A percentile compares a stretch with the other conserved stretches of the same genome.
Evolutionary conservation across 1,140 invertebrate species (phyloP).

Genomic region (Pogonus chalceus): DNA sequence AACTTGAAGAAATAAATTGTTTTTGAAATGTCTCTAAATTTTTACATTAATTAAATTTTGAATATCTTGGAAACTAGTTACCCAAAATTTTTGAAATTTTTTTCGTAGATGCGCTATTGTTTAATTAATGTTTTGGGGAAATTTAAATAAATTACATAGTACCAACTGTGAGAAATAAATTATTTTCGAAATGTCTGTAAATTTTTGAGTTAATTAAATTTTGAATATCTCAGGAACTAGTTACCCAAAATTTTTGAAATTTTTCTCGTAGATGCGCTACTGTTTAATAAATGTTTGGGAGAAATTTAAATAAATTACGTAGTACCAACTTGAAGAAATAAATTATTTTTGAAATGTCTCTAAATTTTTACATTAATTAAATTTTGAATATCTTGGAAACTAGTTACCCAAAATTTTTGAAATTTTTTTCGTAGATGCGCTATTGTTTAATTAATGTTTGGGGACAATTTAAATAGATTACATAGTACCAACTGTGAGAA

Average conservation of each 20-base stretch:
- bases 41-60: not conserved
- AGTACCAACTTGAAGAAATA: slow-evolving; percentile 7
- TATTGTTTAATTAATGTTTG: slow-evolving; percentile 26
- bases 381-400: not conserved
- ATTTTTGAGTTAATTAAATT: not conserved
- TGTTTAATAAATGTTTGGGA: slow-evolving; percentile 12
- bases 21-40: slow-evolving; percentile 3
- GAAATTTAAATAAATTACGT: slow-evolving; percentile 4
- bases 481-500: no score
- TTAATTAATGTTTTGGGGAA: slow-evolving; percentile 11
- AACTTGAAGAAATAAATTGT: slow-evolving; percentile 8
- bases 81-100: no score
- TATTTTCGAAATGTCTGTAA: slow-evolving; percentile 7
- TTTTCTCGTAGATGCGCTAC: slow-evolving; percentile 7
- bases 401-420: no score
- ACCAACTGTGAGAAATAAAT: slow-evolving; percentile 9
- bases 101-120: slow-evolving; percentile 5
- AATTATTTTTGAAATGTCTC: slow-evolving; percentile 8
- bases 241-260: no score
- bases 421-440: no score
- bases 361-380: not conserved
- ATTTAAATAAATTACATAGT: slow-evolving; percentile 3
- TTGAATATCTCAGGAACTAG: not conserved
- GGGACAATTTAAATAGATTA: no score
- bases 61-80: slow-evolving; percentile 1